These are phyloP conservation scores for Dasyurus viverrinus DNA, from an alignment of 2,113 vertebrate genomes.

Conservation along the genomic window DNA sequence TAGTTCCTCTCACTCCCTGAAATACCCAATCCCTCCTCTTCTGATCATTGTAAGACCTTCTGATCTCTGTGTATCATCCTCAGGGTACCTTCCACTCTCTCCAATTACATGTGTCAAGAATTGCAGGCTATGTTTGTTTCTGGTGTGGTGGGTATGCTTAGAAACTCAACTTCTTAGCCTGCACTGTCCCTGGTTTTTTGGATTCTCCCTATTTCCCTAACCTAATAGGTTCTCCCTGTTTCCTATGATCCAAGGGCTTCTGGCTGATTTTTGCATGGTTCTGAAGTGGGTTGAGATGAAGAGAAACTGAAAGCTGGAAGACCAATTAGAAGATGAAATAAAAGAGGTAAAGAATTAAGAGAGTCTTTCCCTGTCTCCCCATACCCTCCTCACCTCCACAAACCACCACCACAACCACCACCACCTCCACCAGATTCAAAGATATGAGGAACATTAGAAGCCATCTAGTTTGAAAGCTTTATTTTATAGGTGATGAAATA, in stretches of 20 bases:
- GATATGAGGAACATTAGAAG: background rate
- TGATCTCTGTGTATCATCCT: background rate
- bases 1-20: background rate
- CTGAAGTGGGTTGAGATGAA: background rate
- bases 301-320: background rate
- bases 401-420: too few species aligned
- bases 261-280: background rate
- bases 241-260: background rate
- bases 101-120: too few species aligned
- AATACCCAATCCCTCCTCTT: background rate
- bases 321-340: background rate
- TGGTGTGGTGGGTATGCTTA: background rate
- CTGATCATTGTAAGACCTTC: background rate
- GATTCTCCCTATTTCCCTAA: background rate
- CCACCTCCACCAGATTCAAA: background rate
- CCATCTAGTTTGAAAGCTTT: accelerated
- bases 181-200: background rate
- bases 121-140: too few species aligned
- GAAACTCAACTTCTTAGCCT: background rate
- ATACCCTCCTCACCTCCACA: too few species aligned
- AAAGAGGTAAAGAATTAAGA: background rate
- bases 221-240: background rate
- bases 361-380: background rate
- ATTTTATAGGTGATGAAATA: background rate
- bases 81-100: background rate